phyloP scores from a whole-genome alignment of 2,797 vertebrate genomes.

The Mus minutoides region DNA sequence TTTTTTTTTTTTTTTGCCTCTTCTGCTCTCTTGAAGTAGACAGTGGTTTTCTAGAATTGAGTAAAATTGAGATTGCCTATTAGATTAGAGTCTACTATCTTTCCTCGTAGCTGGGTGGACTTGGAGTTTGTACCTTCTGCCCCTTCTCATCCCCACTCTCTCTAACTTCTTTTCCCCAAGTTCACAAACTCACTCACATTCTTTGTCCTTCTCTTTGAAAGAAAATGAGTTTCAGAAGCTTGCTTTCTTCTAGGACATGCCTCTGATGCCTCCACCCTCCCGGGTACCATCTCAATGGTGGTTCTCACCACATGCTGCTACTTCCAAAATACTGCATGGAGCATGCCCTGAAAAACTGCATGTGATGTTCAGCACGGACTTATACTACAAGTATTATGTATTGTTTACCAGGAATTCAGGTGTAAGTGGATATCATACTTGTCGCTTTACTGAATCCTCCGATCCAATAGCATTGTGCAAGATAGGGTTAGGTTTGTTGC shows the following conservation, averaged over 20 bases:
- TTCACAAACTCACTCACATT: neutral
- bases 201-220: neutral
- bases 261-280: neutral
- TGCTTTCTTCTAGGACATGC: neutral
- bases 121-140: neutral
- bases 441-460: neutral
- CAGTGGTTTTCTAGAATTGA: neutral
- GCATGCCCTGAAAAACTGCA: neutral
- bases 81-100: neutral
- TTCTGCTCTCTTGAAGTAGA: neutral
- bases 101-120: neutral
- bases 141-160: neutral
- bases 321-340: neutral
- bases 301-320: neutral
- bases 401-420: neutral
- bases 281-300: rapidly evolving
- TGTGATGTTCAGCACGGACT: neutral
- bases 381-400: neutral
- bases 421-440: neutral
- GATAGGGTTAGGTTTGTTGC: neutral
- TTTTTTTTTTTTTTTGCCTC: neutral
- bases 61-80: neutral
- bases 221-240: neutral
- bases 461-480: rapidly evolving
- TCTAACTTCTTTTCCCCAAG: neutral